Evolutionary conservation across 1,140 invertebrate genomes (phyloP).

Genomic region (Centruroides vittatus): DNA sequence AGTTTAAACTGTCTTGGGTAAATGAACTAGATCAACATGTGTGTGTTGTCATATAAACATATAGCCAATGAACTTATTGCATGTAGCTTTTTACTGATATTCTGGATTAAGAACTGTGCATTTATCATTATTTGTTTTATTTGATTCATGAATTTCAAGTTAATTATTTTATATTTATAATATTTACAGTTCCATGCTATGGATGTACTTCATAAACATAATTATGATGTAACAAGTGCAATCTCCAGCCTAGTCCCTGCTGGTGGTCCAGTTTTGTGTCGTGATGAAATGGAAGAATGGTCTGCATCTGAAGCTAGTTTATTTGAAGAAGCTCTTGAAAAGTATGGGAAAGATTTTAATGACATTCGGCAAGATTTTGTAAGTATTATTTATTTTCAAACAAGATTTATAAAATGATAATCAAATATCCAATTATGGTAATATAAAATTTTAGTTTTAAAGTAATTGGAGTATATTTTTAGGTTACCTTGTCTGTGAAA

Average conservation of each 20-base stretch:
- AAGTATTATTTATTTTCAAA: slow-evolving; percentile 34
- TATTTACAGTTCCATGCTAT: slow-evolving; percentile 82
- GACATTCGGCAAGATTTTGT: slow-evolving; percentile 97
- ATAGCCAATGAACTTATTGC: too few relatives aligned
- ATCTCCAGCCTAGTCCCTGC: slow-evolving; percentile 86
- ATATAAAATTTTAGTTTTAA: too few relatives aligned
- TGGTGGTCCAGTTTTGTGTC: slow-evolving; percentile 87
- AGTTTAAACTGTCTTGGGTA: too few relatives aligned
- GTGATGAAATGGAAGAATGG: slow-evolving; percentile 99
- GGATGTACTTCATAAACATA: slow-evolving; percentile 87
- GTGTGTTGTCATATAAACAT: too few relatives aligned
- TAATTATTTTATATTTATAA: slow-evolving; percentile 13
- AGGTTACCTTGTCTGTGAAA: too few relatives aligned
- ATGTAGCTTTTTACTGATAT: too few relatives aligned
- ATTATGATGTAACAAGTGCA: slow-evolving; percentile 80
- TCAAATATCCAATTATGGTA: too few relatives aligned
- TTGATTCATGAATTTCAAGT: neutral
- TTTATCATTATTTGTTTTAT: too few relatives aligned
- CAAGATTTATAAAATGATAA: too few relatives aligned
- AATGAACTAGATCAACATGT: too few relatives aligned
- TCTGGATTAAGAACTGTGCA: too few relatives aligned
- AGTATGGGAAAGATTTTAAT: slow-evolving; percentile 99
- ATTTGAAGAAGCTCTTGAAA: slow-evolving; percentile 95
- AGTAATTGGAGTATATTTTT: too few relatives aligned
- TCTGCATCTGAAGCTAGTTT: slow-evolving; percentile 96